Conservation (phyloP, 2,888 invertebrate genomes). For the Diaprepes abbreviatus region DNA sequence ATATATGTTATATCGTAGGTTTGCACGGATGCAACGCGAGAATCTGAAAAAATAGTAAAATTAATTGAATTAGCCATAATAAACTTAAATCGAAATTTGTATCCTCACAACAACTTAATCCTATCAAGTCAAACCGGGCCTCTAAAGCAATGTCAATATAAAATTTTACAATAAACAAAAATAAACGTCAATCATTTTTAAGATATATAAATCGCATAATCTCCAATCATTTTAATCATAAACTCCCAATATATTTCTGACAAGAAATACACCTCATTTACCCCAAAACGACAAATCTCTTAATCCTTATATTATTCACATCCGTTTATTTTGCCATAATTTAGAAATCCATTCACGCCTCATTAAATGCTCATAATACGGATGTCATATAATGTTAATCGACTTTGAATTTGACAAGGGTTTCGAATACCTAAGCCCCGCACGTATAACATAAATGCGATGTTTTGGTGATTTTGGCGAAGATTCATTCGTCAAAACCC, state of each 20-base stretch:
- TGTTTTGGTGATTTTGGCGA: conserved; percentile 27
- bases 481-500: conserved; percentile 33
- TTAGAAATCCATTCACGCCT: conserved; percentile 42
- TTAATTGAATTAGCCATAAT: no score
- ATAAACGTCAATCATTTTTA: background rate
- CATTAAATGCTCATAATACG: conserved; percentile 46
- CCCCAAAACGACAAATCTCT: conserved; percentile 41
- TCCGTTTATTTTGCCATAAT: conserved; percentile 38
- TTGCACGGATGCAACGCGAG: no score
- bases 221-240: conserved; percentile 5
- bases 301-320: conserved; percentile 36
- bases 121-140: no score
- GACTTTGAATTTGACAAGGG: conserved; percentile 49
- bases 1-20: no score
- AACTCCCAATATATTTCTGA: conserved; percentile 11
- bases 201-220: conserved; percentile 5
- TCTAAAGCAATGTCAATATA: no score
- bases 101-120: no score
- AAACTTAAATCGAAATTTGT: no score
- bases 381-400: conserved; percentile 41
- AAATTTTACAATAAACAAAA: background rate
- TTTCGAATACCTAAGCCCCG: conserved; percentile 37
- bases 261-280: conserved; percentile 22
- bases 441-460: conserved; percentile 36
- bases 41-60: no score